Evolutionary conservation across 2,113 vertebrate species (phyloP).

Genomic region (Phalacrocorax carbo): DNA sequence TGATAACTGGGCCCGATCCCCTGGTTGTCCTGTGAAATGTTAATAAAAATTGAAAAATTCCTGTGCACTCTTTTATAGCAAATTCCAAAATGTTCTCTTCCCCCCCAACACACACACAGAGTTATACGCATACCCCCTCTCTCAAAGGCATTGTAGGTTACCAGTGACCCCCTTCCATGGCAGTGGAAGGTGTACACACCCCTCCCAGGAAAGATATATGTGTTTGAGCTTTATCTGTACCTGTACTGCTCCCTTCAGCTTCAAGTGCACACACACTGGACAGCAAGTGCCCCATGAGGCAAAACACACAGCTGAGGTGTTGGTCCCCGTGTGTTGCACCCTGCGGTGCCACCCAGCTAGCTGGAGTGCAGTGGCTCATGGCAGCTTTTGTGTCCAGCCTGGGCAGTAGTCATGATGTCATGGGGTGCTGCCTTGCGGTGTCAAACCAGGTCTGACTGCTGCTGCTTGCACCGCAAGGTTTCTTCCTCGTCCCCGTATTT

Average conservation of each 20-base stretch:
- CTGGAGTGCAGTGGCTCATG: neutral
- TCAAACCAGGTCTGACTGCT: neutral
- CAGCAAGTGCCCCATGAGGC: fast-evolving
- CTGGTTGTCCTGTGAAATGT: neutral
- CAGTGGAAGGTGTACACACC: fast-evolving
- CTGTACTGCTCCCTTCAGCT: neutral
- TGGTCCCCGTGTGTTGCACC: fast-evolving
- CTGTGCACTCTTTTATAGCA: neutral
- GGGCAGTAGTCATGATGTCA: neutral
- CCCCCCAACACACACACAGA: fast-evolving
- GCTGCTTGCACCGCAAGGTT: neutral
- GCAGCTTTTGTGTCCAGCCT: neutral
- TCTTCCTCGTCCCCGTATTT: neutral
- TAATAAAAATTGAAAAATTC: neutral
- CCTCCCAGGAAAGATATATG: fast-evolving
- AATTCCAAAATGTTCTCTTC: neutral
- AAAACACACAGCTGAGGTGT: neutral
- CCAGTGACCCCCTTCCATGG: neutral
- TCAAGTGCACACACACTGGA: fast-evolving
- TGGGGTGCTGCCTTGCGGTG: fast-evolving
- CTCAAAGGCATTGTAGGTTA: neutral
- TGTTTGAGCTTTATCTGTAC: neutral
- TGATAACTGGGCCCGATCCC: too few relatives aligned
- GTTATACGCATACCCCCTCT: neutral
- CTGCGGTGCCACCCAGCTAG: fast-evolving